phyloP scores from a whole-genome alignment of 1,140 invertebrate species.

The Galleria mellonella region DNA sequence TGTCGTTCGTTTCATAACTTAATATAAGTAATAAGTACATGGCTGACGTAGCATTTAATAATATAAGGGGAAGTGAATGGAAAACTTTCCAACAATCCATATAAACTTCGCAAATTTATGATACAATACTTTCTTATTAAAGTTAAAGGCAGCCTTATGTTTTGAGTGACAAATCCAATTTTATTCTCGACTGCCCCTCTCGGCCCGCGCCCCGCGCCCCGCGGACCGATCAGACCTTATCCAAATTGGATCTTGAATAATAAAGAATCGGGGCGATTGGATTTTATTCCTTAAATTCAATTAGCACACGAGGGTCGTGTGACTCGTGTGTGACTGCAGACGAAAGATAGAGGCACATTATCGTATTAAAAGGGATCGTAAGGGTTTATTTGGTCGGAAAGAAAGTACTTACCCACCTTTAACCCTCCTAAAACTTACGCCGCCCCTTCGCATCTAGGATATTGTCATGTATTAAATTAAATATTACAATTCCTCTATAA shows the following conservation, averaged over 20 bases:
- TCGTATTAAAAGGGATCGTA: conserved; percentile 64
- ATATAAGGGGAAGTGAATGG: conserved; percentile 1
- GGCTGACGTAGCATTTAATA: conserved; percentile 5
- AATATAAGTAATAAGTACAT: neutral
- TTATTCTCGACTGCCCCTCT: conserved; percentile 68
- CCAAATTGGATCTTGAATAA: conserved; percentile 77
- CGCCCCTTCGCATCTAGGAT: too few species aligned
- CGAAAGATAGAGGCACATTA: conserved; percentile 68
- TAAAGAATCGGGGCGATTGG: conserved; percentile 76
- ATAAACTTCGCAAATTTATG: conserved; percentile 5
- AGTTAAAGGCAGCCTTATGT: conserved; percentile 67
- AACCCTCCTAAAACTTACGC: conserved; percentile 2
- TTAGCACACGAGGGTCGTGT: conserved; percentile 69
- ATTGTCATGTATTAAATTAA: too few species aligned
- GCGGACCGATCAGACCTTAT: conserved; percentile 66
- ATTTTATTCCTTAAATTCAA: conserved; percentile 77
- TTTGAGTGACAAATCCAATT: conserved; percentile 74
- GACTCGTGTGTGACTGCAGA: conserved; percentile 67
- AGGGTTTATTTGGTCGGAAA: conserved; percentile 39
- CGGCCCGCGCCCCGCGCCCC: conserved; percentile 48
- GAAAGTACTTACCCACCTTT: conserved; percentile 9
- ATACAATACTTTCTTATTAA: conserved; percentile 49
- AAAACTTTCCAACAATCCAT: conserved; percentile 1
- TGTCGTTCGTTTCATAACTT: neutral
- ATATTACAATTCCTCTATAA: too few species aligned